Base-by-base conservation (phyloP, 2,797 vertebrate genomes). In the Schizothorax lantsangensis region DNA sequence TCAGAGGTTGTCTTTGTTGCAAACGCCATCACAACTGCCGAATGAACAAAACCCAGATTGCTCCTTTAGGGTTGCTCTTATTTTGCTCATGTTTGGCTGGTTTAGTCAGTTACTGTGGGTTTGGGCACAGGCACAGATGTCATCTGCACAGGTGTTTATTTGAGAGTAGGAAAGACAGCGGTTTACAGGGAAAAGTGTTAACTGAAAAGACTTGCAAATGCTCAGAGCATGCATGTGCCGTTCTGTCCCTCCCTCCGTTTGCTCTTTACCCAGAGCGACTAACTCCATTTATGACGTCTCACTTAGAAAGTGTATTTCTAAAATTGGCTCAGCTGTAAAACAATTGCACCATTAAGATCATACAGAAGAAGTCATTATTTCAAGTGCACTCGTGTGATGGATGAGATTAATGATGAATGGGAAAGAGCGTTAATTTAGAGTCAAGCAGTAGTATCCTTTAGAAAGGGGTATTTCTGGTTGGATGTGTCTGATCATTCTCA, bases 121-220 rank as follows among this genome's bases (percentile, higher is more conserved):
- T 19, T 79, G 73, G 62, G 33, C 23, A 36, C 45, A 40, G 66
- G 57, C 43, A 68, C 72, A 64, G 79, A 59, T 71, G 49, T 36
- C 57, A 52, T 78, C 8, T 74, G 52, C 66, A 59, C 73, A 82
- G 64, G 84, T 79, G 68, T 66, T 23, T 62, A 6, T 74, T 26
- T 30, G 45, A 83, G 36, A 79, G 80, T 69, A 83, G 71, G 72
- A 40, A 69, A 79, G 54, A 8, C 59, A 52, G 57, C 30, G 75
- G 75, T 75, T 74, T 80, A 86, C 84, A 17, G 84, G 71, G 3
- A 89, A 73, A 80, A 78, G 84, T 94, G 94, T 95, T 95, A 95
- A 96, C 94, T 96, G 95, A 95, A 96, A 96, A 95, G 95, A 96
- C 95, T 95, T 96, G 95, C 95, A 96, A 96, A 96, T 93, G 95